These are phyloP conservation scores for Drosophila ohnishii DNA, from an alignment of 1,140 invertebrate genomes.

Conservation along the genomic window DNA sequence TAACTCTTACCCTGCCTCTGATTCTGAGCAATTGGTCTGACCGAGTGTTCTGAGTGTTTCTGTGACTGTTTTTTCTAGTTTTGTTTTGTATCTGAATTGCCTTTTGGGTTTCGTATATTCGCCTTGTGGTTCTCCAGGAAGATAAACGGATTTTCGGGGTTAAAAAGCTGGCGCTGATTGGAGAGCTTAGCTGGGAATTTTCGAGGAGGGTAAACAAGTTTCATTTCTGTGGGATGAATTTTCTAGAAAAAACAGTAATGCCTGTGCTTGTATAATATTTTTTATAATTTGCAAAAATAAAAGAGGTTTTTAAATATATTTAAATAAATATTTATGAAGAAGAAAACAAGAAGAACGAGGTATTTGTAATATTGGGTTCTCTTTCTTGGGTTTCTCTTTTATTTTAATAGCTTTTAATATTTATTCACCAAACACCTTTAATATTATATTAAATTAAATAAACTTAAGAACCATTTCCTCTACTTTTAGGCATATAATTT, in stretches of 20 bases:
- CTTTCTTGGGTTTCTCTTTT: too few relatives aligned
- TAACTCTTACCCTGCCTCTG: not conserved
- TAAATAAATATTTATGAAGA: not conserved
- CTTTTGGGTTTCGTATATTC: slow-evolving; percentile 11
- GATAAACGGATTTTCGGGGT: slow-evolving; percentile 28
- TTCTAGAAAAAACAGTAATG: not conserved
- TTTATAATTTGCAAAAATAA: not conserved
- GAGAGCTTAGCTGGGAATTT: slow-evolving; percentile 6
- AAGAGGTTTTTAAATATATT: not conserved
- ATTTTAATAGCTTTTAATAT: not conserved
- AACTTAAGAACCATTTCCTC: too few relatives aligned
- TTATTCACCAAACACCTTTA: not conserved
- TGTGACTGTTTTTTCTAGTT: slow-evolving; percentile 7
- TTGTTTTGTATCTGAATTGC: slow-evolving; percentile 5
- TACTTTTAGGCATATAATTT: not conserved
- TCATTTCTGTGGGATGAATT: too few relatives aligned
- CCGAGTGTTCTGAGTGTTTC: slow-evolving; percentile 36
- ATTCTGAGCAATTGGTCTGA: slow-evolving; percentile 20
- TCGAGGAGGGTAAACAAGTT: not conserved
- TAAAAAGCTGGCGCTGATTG: slow-evolving; percentile 17
- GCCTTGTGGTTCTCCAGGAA: slow-evolving; percentile 20
- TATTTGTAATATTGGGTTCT: too few relatives aligned
- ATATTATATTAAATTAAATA: not conserved
- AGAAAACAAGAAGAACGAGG: not conserved
- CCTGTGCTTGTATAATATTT: not conserved